phyloP scores from a whole-genome alignment of 2,797 vertebrate genomes.

The Lemur catta region DNA sequence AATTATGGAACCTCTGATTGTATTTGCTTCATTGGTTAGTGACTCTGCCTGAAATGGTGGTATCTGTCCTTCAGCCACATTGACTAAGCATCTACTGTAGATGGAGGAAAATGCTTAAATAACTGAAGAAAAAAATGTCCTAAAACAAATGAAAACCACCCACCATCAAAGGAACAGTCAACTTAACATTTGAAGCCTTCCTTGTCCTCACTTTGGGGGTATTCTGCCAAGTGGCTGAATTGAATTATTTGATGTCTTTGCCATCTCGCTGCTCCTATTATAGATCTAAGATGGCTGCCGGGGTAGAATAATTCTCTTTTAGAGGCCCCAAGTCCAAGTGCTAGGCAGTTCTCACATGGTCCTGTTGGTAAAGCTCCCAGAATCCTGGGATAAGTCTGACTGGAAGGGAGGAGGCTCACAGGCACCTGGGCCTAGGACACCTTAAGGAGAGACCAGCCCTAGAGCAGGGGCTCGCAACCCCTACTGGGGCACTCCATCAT shows the following conservation, averaged over 20 bases:
- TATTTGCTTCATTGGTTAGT: background rate
- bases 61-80: background rate
- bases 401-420: background rate
- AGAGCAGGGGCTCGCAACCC: background rate
- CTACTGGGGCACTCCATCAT: background rate
- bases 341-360: background rate
- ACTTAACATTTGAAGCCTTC: background rate
- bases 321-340: background rate
- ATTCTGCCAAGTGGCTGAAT: background rate
- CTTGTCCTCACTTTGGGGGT: background rate
- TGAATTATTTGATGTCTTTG: background rate
- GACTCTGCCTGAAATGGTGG: background rate
- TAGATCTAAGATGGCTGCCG: background rate
- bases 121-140: background rate
- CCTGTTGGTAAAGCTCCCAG: background rate
- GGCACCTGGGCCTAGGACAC: background rate
- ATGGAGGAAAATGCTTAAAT: background rate
- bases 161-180: background rate
- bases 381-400: background rate
- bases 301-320: background rate
- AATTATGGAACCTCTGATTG: background rate
- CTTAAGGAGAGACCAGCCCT: background rate
- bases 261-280: background rate
- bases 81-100: background rate
- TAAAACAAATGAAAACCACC: background rate